These are phyloP conservation scores for Lepidocyrtinus sp. DNA, from an alignment of 2,888 invertebrate genomes.

Conservation along the genomic window DNA sequence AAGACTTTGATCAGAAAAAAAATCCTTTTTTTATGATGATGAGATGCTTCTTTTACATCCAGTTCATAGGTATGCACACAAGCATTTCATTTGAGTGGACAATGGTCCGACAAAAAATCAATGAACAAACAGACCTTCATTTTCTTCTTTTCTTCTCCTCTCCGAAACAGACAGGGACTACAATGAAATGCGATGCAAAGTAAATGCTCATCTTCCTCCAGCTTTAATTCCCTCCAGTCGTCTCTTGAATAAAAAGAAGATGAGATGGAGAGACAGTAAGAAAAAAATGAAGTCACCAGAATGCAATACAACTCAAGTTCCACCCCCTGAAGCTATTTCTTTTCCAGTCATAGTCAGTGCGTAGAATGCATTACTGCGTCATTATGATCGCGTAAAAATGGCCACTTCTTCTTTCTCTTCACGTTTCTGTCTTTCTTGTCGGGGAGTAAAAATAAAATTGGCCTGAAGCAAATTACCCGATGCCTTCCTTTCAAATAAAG, in stretches of 20 bases:
- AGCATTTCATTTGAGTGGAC: constrained; percentile 1
- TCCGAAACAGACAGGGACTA: background rate
- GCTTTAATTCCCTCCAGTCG: constrained; percentile 10
- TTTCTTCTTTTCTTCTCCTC: constrained; percentile 25
- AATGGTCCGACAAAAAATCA: constrained; percentile 34
- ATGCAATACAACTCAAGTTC: background rate
- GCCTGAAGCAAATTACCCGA: constrained; percentile 52
- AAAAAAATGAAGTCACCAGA: background rate
- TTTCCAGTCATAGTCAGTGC: too few relatives aligned
- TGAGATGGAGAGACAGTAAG: background rate
- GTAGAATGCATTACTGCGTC: constrained; percentile 20
- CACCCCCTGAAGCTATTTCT: background rate
- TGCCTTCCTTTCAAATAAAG: constrained; percentile 33
- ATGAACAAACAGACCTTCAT: constrained; percentile 31
- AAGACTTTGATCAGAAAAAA: constrained; percentile 16
- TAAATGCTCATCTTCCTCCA: background rate
- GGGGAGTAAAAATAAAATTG: constrained; percentile 30
- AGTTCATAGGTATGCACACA: constrained; percentile 8
- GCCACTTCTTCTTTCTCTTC: constrained; percentile 6
- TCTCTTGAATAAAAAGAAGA: background rate
- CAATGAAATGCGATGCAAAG: background rate
- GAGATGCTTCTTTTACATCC: background rate
- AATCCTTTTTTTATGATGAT: background rate
- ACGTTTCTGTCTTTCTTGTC: constrained; percentile 14
- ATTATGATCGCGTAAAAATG: constrained; percentile 5